These are phyloP conservation scores for Peromyscus eremicus DNA, from an alignment of 2,797 vertebrate species.

Conservation along the genomic window DNA sequence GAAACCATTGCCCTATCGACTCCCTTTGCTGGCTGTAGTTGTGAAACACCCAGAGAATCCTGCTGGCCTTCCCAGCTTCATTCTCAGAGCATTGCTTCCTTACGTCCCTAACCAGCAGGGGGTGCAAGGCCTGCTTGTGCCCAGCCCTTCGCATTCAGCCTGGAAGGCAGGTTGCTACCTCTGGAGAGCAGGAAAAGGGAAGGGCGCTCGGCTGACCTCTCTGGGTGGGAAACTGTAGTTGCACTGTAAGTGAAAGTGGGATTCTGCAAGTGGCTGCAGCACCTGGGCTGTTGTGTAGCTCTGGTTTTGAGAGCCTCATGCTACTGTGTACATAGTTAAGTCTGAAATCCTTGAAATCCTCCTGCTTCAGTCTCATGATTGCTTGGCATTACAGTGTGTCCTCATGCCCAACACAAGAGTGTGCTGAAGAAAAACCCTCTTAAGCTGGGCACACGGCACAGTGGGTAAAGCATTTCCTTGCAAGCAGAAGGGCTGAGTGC, in stretches of 20 bases:
- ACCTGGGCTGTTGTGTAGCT: not conserved
- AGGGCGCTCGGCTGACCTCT: not conserved
- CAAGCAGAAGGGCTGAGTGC: not conserved
- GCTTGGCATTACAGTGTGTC: not conserved
- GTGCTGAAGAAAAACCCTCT: not conserved
- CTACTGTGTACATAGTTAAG: not conserved
- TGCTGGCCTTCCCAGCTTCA: not conserved
- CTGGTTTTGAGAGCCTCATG: not conserved
- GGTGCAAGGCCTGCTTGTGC: not conserved
- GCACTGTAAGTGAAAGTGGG: not conserved
- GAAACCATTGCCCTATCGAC: too few species aligned
- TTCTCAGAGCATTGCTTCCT: not conserved
- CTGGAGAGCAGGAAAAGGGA: not conserved
- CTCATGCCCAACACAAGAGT: too few species aligned
- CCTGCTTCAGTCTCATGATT: not conserved
- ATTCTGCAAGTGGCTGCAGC: not conserved
- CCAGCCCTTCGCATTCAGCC: rapidly evolving
- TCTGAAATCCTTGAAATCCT: not conserved
- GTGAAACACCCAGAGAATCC: not conserved
- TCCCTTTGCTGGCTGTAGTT: not conserved
- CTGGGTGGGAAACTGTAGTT: not conserved
- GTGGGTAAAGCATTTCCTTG: not conserved
- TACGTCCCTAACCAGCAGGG: not conserved
- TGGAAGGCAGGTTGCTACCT: not conserved
- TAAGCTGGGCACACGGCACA: not conserved